Base-by-base conservation (phyloP, 35 echinoderm and acorn worm genomes). In the Diadema setosum region DNA sequence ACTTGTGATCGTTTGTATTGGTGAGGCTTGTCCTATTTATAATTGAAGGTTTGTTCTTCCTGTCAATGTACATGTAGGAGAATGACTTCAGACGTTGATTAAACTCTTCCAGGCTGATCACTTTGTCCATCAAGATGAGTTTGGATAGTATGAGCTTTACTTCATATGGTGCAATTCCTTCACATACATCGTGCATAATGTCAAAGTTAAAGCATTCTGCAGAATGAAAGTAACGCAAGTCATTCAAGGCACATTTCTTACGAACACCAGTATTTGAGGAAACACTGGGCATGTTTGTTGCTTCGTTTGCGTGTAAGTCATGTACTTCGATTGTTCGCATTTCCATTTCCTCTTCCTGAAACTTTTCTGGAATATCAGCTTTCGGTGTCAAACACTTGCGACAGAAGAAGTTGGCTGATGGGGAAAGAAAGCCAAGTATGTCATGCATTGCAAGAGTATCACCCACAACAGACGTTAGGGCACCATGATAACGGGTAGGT, bases 1-100 rank as follows among this genome's bases (percentile, higher is more conserved):
- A 36, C 67, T 92, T 92, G 86, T 82, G 90, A 86, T 96, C 94
- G 65, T 36, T 29, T 42, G 60, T 3, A 80, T 96, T 96, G n/a
- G 46, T 58, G 23, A 96, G 18, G n/a, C 85, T 14, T 17, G 27
- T 37, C 18, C 8, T 21, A 20, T 48, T 11, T 12, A 96, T 14
- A 73, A 39, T 21, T 45, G 82, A 42, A 41, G 94, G 89, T 63
- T 96, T 91, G 61, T 92, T 96, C 40, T 95, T 96, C 67, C 50
- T 43, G 30, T 96, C 94, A 76, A 1, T 88, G 42, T 81, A 88
- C 31, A 32, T 33, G 83, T 94, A 90, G 26, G 33, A 27, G 44
- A 96, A 96, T 15, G 80, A 24, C 50, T 85, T 96, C 18, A 96
- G 24, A 5, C 92, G 36, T 25, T 58, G 80, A 90, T 94, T 94